A percentile compares a stretch with the other conserved stretches of the same genome.
Evolutionary conservation across 2,797 vertebrate genomes (phyloP).

Genomic region (Aeoliscus strigatus): DNA sequence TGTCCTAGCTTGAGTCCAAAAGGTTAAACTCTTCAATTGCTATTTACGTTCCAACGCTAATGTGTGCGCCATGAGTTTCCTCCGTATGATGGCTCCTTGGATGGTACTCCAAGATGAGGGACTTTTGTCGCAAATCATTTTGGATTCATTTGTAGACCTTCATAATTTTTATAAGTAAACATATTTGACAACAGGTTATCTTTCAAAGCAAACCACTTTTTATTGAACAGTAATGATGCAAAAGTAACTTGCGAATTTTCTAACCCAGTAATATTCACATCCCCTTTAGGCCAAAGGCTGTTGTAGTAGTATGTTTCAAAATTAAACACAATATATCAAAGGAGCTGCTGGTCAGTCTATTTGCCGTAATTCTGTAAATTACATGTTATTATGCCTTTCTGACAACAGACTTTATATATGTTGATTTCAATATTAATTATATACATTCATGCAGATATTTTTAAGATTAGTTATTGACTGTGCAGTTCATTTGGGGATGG

Average conservation of each 20-base stretch:
- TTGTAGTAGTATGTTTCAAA: conserved; percentile 49
- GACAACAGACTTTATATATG: conserved; percentile 36
- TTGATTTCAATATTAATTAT: conserved; percentile 40
- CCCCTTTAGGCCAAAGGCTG: conserved; percentile 39
- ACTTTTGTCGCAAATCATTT: too few relatives aligned
- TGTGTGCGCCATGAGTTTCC: too few relatives aligned
- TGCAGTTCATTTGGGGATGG: conserved; percentile 25
- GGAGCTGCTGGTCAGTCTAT: conserved; percentile 83
- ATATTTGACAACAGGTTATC: too few relatives aligned
- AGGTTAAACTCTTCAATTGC: too few relatives aligned
- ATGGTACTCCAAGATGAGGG: too few relatives aligned
- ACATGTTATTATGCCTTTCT: conserved; percentile 43
- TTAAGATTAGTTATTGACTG: conserved; percentile 26
- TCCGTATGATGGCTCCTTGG: too few relatives aligned
- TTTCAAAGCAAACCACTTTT: too few relatives aligned
- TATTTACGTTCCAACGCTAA: too few relatives aligned
- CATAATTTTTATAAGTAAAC: too few relatives aligned
- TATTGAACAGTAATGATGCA: too few relatives aligned
- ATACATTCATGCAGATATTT: conserved; percentile 41
- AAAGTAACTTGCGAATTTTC: conserved; percentile 5
- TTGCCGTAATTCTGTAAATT: conserved; percentile 64
- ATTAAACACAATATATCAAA: conserved; percentile 49
- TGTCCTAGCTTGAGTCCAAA: too few relatives aligned
- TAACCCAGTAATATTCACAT: conserved; percentile 27
- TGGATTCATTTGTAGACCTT: too few relatives aligned